These are phyloP conservation scores for Papilio dardanus DNA, from an alignment of 1,140 invertebrate genomes.

Conservation along the genomic window DNA sequence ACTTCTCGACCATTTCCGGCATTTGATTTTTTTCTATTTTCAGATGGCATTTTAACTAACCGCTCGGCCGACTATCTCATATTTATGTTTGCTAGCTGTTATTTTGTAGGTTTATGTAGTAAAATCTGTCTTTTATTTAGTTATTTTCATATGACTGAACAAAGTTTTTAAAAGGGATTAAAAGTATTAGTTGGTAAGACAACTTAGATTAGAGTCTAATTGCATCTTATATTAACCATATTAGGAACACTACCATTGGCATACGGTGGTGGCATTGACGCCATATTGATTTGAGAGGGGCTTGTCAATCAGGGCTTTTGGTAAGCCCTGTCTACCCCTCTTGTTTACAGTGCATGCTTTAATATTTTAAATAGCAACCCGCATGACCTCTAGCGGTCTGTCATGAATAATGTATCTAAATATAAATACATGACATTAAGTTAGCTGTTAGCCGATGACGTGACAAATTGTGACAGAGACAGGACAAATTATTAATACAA, in stretches of 20 bases:
- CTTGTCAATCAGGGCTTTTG: no score
- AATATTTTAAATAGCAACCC: background rate
- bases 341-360: background rate
- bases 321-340: no score
- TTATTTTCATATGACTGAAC: no score
- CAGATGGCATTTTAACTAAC: conserved; percentile 33
- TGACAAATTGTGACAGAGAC: background rate
- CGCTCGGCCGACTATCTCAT: conserved; percentile 6
- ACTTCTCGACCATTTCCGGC: conserved; percentile 18
- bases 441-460: background rate
- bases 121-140: no score
- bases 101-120: no score
- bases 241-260: no score
- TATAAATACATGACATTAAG: conserved; percentile 1
- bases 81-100: background rate
- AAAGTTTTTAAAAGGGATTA: no score
- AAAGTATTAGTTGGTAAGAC: no score
- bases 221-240: background rate
- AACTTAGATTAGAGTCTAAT: background rate
- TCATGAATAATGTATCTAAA: background rate
- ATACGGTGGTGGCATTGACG: no score
- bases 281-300: no score
- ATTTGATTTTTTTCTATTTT: conserved; percentile 31
- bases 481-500: background rate
- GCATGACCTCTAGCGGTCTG: background rate